Base-by-base conservation (phyloP, 2,797 vertebrate genomes). In the Toxotes lorentzi region DNA sequence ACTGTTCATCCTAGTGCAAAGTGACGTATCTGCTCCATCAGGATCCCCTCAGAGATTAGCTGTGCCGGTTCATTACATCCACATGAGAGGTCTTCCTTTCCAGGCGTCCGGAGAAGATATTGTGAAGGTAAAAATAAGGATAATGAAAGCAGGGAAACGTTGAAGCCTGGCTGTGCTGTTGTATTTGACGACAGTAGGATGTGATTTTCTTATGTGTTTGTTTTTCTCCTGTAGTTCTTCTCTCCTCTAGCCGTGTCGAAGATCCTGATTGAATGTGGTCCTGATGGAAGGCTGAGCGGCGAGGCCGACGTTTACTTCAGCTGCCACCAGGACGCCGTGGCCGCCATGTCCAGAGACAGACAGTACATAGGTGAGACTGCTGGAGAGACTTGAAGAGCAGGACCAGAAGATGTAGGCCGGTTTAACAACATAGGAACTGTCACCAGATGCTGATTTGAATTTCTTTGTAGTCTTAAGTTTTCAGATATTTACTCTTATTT, bases 1-100 rank as follows among this genome's bases (percentile, higher is more conserved):
- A 30, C 16, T 27, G 2, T 38, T 21, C n/a, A 13, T 35, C 10
- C 2, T 56, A 11, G 1, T 34, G 4, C 74, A 14, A 65, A 38
- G 27, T 21, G 5, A 7, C 1, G 0, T 16, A 1, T 75, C 9
- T 47, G 5, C 71, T 74, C 53, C 63, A 1, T n/a, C 78, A 86
- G 88, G 11, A 4, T 27, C 38, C 7, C 5, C 27, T 17, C 71
- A 23, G 27, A 69, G 38, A 19, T 61, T 82, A 0, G 1, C 45
- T 4, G 5, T 0, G 2, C 0, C 5, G 1, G 21, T 6, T 0
- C 89, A 96, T 75, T 92, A 91, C 66, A 83, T 99, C 81, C 97
- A 96, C 50, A 74, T 99, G 94, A 94, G 96, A 82, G 97, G 98
- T 17, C 90, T 99, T 65, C 97, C 98, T 19, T 96, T 94, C 80